phyloP scores from a whole-genome alignment of 2,797 vertebrate species.

The Balearica regulorum region DNA sequence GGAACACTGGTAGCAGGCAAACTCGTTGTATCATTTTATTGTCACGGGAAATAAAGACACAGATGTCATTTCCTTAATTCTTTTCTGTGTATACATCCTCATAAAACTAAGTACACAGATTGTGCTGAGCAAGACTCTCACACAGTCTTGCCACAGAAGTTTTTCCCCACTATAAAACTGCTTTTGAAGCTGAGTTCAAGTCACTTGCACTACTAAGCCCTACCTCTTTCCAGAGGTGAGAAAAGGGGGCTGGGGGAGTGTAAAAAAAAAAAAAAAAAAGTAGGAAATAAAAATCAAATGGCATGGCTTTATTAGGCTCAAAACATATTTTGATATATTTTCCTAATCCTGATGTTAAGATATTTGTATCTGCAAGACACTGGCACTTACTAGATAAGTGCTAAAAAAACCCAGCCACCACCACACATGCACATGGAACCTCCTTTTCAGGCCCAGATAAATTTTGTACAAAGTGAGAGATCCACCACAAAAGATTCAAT shows the following conservation, averaged over 20 bases:
- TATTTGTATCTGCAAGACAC: not conserved
- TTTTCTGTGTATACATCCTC: not conserved
- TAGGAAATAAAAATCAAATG: not conserved
- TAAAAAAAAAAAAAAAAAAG: not conserved
- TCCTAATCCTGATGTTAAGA: not conserved
- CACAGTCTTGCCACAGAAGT: not conserved
- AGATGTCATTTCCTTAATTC: not conserved
- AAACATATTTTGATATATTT: not conserved
- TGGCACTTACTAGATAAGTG: not conserved
- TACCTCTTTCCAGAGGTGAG: not conserved
- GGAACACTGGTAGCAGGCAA: not conserved
- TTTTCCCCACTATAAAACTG: not conserved
- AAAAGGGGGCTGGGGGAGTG: rapidly evolving
- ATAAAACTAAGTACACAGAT: not conserved
- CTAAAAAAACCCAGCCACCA: not conserved
- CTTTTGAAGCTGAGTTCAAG: not conserved
- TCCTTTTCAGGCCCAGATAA: not conserved
- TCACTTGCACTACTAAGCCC: not conserved
- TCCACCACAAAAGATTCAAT: not conserved
- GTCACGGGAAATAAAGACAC: not conserved
- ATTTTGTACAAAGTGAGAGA: not conserved
- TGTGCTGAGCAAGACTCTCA: not conserved
- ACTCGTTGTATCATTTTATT: not conserved
- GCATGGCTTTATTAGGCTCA: not conserved
- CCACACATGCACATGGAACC: rapidly evolving